Base-by-base conservation (phyloP, 2,888 invertebrate genomes). In the Nephrocerus scutellatus region DNA sequence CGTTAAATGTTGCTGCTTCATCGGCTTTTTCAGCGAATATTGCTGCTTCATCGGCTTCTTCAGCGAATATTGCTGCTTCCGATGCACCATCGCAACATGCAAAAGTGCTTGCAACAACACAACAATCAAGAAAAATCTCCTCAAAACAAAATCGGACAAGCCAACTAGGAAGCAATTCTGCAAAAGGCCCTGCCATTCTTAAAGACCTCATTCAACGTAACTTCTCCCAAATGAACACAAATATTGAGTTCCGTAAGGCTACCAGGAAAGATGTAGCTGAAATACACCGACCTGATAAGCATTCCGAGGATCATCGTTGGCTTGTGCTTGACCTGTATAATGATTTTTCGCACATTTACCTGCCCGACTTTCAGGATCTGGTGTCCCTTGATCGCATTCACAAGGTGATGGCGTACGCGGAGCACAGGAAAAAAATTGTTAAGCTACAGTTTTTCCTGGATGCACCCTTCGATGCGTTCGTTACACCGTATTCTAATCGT, bases 281-380 rank as follows among this genome's bases (percentile, higher is more conserved):
- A 15, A 49, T 66, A 24, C 55, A 55, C 16, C 51, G 59, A 5
- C 68, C 68, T 0, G 59, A 62, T 34, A 34, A 48, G 3, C 43
- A 55, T 4, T 26, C 31, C 3, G 30, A 48, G 1, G 59, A 63
- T 42, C 66, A 66, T 44, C 58, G 61, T 20, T 69, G 69, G 68
- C 52, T 66, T 5, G 60, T 68, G 12, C 45, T 69, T 3, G 60
- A 62, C 28, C 46, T 68, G 4, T 56, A 47, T 13, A 59, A 60
- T 41, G 68, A 69, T 48, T 69, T 68, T 37, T 66, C 68, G 5
- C 67, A 68, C 39, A 63, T 69, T 31, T 68, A 61, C 30, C 59
- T 69, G 12, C 65, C 65, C 2, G 56, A 61, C 4, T 60, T 65
- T 43, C 53, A 53, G n/a, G 62, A 62, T 36, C 55, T 64, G 42